Evolutionary conservation across 2,888 invertebrate genomes (phyloP).

Genomic region (Drosophila nr. perissopoda): DNA sequence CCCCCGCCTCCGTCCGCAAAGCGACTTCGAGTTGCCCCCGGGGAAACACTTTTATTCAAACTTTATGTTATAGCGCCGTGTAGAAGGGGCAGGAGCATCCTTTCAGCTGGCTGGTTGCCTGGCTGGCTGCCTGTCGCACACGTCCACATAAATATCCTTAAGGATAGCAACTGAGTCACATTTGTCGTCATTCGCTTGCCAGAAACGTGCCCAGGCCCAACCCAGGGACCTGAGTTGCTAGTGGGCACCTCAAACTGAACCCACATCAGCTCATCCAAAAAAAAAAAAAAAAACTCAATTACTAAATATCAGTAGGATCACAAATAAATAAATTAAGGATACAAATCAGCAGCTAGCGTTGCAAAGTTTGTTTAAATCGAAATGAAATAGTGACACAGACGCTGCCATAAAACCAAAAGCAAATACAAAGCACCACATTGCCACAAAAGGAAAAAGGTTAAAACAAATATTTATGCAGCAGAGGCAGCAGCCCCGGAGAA

Average conservation of each 20-base stretch:
- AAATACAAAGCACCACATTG: constrained; percentile 61
- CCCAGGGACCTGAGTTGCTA: not conserved
- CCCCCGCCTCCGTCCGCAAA: constrained; percentile 21
- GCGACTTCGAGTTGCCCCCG: constrained; percentile 52
- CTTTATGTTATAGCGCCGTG: constrained; percentile 46
- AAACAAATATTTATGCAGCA: constrained; percentile 76
- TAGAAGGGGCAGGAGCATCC: constrained; percentile 35
- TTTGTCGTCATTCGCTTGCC: constrained; percentile 36
- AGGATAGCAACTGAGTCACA: constrained; percentile 56
- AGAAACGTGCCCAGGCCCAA: constrained; percentile 54
- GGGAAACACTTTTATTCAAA: constrained; percentile 67
- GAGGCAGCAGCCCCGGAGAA: constrained; percentile 26
- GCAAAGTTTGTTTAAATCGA: constrained; percentile 75
- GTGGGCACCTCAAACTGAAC: constrained; percentile 10
- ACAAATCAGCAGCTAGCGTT: constrained; percentile 67
- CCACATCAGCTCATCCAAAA: constrained; percentile 46
- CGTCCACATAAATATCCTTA: constrained; percentile 66
- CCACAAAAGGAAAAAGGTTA: constrained; percentile 73
- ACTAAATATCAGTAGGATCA: constrained; percentile 72
- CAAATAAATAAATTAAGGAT: constrained; percentile 79
- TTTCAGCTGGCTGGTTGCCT: constrained; percentile 27
- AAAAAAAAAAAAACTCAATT: constrained; percentile 67
- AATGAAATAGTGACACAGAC: constrained; percentile 74
- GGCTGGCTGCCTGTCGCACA: constrained; percentile 17
- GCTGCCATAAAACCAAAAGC: constrained; percentile 70